phyloP scores from a whole-genome alignment of 2,888 invertebrate species.

The Ectemnius lituratus region DNA sequence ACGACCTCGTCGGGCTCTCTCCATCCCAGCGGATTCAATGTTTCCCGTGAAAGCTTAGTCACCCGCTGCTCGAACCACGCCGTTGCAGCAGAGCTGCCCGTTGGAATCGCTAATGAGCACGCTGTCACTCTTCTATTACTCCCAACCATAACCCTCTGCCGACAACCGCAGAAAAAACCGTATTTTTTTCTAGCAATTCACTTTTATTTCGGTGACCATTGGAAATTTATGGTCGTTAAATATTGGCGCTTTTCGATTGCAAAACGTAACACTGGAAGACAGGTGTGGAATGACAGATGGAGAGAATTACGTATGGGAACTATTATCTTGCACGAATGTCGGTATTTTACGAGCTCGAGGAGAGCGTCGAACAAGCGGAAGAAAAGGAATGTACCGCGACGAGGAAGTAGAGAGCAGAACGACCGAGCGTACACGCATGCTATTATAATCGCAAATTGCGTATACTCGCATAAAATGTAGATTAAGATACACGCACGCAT shows the following conservation, averaged over 20 bases:
- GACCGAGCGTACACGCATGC: constrained; percentile 21
- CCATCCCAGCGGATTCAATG: constrained; percentile 48
- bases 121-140: constrained; percentile 30
- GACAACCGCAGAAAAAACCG: no score
- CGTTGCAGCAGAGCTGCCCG: constrained; percentile 19
- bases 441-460: constrained; percentile 65
- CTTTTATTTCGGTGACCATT: no score
- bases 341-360: no score
- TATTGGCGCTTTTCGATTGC: no score
- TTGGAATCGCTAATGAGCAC: constrained; percentile 56
- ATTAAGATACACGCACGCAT: constrained; percentile 57
- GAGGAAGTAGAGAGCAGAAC: neutral
- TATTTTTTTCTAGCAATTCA: no score
- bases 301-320: no score
- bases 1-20: constrained; percentile 25
- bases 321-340: no score
- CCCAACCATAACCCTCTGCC: constrained; percentile 2
- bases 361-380: neutral
- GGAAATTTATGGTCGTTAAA: no score
- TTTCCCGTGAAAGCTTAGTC: constrained; percentile 68
- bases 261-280: no score
- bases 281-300: no score
- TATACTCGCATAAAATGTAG: constrained; percentile 61
- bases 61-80: constrained; percentile 44
- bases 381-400: neutral